These are phyloP conservation scores for Gymnoscelis rufifasciata DNA, from an alignment of 2,888 invertebrate genomes.

Conservation along the genomic window DNA sequence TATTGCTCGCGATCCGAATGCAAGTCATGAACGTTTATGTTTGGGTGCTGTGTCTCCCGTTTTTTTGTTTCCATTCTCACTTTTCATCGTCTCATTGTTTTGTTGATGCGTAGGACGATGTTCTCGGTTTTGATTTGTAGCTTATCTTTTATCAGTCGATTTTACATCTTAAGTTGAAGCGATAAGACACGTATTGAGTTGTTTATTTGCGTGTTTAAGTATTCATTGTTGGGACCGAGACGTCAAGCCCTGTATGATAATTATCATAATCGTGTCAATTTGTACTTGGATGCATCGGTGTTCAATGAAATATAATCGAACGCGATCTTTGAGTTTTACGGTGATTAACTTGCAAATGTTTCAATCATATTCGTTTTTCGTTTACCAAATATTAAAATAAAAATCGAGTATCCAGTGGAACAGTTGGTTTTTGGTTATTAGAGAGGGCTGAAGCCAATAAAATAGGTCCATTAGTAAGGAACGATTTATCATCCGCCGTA, in stretches of 20 bases:
- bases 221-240: slow-evolving; percentile 31
- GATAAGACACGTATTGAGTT: slow-evolving; percentile 31
- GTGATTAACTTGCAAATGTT: not conserved
- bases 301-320: slow-evolving; percentile 19
- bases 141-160: slow-evolving; percentile 38
- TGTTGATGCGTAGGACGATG: slow-evolving; percentile 54
- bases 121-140: slow-evolving; percentile 48
- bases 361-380: too few species aligned
- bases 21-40: slow-evolving; percentile 62
- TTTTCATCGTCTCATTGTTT: slow-evolving; percentile 58
- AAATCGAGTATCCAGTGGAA: too few species aligned
- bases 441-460: slow-evolving; percentile 13
- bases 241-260: slow-evolving; percentile 31
- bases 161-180: slow-evolving; percentile 38
- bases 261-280: slow-evolving; percentile 32
- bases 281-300: slow-evolving; percentile 23
- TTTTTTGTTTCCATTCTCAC: slow-evolving; percentile 48
- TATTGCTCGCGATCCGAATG: slow-evolving; percentile 67
- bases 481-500: slow-evolving; percentile 17
- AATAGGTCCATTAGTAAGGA: slow-evolving; percentile 18
- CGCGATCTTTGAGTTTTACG: slow-evolving; percentile 13
- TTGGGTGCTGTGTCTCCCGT: slow-evolving; percentile 51
- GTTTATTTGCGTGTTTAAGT: slow-evolving; percentile 19
- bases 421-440: not conserved
- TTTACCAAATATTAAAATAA: too few species aligned